Percentiles rank a stretch among this genome's conserved stretches.
Evolutionary conservation across 30 jellyfish, hydroid and myxozoan genomes (phyloP).

Genomic region (Hydra vulgaris): DNA sequence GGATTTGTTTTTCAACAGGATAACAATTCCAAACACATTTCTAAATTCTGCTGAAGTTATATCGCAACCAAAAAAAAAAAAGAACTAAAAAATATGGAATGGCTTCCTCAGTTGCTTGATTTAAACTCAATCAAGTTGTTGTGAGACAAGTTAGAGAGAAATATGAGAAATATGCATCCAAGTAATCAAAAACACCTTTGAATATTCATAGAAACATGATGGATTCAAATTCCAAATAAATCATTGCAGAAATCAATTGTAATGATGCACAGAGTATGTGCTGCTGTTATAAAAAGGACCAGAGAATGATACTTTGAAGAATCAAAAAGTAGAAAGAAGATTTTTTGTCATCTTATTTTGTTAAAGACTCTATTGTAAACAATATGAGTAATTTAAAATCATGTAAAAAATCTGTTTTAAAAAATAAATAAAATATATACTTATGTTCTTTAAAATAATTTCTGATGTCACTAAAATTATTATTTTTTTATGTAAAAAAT

Average conservation of each 20-base stretch:
- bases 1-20: neutral
- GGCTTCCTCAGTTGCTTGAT: neutral
- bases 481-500: too few relatives aligned
- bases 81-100: neutral
- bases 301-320: neutral
- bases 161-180: neutral
- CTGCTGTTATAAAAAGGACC: neutral
- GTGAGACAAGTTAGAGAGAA: neutral
- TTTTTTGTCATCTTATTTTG: neutral
- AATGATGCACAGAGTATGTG: neutral
- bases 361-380: neutral
- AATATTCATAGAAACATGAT: neutral
- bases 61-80: too few relatives aligned
- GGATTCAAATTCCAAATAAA: neutral
- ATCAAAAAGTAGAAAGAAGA: neutral
- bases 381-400: neutral
- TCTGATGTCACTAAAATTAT: too few relatives aligned
- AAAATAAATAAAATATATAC: too few relatives aligned
- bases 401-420: too few relatives aligned
- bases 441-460: too few relatives aligned
- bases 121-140: neutral
- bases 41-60: neutral
- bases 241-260: neutral
- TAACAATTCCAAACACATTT: neutral
- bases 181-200: neutral